These are phyloP conservation scores for Polydrusus tereticollis DNA, from an alignment of 2,888 invertebrate species.

Conservation along the genomic window DNA sequence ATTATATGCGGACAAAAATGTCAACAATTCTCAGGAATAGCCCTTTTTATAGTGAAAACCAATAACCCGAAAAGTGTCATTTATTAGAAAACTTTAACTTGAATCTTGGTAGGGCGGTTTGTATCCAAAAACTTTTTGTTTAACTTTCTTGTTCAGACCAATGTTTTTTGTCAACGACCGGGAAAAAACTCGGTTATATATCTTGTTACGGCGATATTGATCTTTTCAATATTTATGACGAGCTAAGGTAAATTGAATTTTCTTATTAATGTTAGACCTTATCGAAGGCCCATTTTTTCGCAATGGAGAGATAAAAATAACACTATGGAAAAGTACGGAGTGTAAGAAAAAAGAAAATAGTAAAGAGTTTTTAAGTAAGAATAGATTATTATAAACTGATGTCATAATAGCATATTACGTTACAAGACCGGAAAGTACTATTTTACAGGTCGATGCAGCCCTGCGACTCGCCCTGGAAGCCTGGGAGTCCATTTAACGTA, in stretches of 20 bases:
- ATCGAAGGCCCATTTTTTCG: neutral
- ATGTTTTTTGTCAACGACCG: neutral
- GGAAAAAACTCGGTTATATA: neutral
- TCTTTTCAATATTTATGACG: neutral
- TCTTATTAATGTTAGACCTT: neutral
- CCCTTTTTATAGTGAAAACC: neutral
- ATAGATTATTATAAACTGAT: no score
- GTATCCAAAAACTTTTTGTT: slow-evolving; percentile 6
- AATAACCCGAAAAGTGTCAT: slow-evolving; percentile 20
- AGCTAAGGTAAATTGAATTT: neutral
- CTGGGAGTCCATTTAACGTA: no score
- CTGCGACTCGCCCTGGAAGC: no score
- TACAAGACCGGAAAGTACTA: no score
- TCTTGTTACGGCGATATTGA: neutral
- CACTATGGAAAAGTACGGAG: neutral
- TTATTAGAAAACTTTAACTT: slow-evolving; percentile 17
- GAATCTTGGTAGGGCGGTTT: neutral
- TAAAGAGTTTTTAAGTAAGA: no score
- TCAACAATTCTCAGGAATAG: neutral
- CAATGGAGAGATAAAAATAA: neutral
- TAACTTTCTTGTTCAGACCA: neutral
- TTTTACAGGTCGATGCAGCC: no score
- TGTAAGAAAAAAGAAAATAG: no score
- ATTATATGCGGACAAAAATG: neutral
- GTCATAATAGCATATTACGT: no score